phyloP scores from a whole-genome alignment of 2,797 vertebrate genomes.

The Tragelaphus oryx region DNA sequence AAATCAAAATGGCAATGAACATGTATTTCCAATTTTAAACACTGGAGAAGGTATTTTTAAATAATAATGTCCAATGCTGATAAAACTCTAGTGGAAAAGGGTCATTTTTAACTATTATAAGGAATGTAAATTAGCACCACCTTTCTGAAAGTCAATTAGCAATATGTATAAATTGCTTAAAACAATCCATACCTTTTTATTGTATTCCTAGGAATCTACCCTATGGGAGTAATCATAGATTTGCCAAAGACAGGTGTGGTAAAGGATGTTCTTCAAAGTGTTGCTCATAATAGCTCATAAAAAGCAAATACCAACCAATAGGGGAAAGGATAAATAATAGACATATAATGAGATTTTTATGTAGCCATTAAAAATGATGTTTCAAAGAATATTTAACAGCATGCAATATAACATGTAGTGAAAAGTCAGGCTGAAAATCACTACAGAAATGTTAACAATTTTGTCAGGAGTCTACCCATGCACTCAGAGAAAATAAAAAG shows the following conservation, averaged over 20 bases:
- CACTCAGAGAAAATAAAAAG: neutral
- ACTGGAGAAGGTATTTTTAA: neutral
- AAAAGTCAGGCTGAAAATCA: constrained; percentile 37
- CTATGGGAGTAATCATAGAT: constrained; percentile 29
- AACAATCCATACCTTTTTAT: constrained; percentile 23
- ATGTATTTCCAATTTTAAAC: neutral
- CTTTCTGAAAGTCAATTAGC: constrained; percentile 54
- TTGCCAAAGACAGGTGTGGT: constrained; percentile 35
- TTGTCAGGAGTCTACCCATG: neutral
- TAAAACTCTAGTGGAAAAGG: neutral
- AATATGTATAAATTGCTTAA: constrained; percentile 23
- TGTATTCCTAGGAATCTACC: constrained; percentile 31
- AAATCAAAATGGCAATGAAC: neutral
- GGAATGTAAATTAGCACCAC: constrained; percentile 44
- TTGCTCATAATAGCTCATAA: constrained; percentile 54
- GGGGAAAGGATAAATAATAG: constrained; percentile 59
- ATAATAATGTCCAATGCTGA: neutral
- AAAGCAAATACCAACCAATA: constrained; percentile 61
- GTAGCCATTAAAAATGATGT: constrained; percentile 55
- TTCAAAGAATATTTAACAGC: constrained; percentile 50
- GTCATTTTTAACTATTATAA: neutral
- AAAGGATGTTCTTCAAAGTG: neutral
- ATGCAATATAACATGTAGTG: constrained; percentile 28
- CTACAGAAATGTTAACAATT: constrained; percentile 30
- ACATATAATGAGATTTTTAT: constrained; percentile 63